phyloP scores from a whole-genome alignment of 2,888 invertebrate genomes.

The Pseudoips prasinana region DNA sequence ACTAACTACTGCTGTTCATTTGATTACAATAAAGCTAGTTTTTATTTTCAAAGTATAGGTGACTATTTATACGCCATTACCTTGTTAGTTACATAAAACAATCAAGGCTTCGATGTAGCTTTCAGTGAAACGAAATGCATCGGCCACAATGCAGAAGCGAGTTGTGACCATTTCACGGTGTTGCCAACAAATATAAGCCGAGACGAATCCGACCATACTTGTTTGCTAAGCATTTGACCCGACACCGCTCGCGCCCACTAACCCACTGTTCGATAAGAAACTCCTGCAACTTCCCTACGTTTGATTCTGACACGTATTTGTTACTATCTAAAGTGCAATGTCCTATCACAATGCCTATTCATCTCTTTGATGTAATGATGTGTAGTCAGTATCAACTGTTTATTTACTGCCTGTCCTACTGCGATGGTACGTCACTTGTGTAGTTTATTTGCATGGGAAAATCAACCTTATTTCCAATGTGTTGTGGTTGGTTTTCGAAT shows the following conservation, averaged over 20 bases:
- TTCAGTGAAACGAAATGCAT: constrained; percentile 51
- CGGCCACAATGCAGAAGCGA: constrained; percentile 48
- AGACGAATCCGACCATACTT: constrained; percentile 61
- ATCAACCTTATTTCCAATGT: constrained; percentile 29
- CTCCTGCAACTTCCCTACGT: constrained; percentile 28
- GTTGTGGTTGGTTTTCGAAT: constrained; percentile 32
- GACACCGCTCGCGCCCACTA: constrained; percentile 70
- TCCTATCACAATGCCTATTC: constrained; percentile 56
- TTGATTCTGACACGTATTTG: constrained; percentile 54
- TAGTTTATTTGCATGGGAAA: constrained; percentile 29
- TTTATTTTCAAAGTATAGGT: too few species aligned
- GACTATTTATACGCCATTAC: too few species aligned
- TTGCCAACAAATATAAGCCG: constrained; percentile 58
- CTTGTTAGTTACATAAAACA: too few species aligned
- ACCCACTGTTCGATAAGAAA: constrained; percentile 69
- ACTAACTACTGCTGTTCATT: too few species aligned
- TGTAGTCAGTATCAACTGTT: constrained; percentile 78
- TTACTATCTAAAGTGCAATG: constrained; percentile 52
- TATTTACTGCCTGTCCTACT: constrained; percentile 64
- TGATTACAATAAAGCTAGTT: too few species aligned
- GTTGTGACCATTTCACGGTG: constrained; percentile 64
- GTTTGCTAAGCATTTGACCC: constrained; percentile 76
- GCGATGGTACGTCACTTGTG: constrained; percentile 43
- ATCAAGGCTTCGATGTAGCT: constrained; percentile 22
- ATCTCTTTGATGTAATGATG: constrained; percentile 75